Conservation (phyloP, 2,888 invertebrate genomes). For the Drosophila yooni region DNA sequence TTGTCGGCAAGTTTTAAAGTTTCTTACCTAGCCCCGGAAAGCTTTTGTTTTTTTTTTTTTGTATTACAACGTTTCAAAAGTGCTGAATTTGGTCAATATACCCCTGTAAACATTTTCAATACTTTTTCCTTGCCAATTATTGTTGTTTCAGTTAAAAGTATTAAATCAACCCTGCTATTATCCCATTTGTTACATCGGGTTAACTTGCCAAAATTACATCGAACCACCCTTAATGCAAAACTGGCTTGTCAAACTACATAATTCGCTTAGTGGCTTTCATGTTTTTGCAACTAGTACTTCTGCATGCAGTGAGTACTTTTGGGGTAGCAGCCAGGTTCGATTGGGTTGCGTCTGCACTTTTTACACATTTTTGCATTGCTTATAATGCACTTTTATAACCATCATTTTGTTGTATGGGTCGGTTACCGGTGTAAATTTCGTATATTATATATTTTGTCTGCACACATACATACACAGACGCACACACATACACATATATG, state of each 20-base stretch:
- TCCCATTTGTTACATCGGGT: background rate
- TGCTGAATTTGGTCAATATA: background rate
- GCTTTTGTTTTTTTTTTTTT: background rate
- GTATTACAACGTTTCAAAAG: background rate
- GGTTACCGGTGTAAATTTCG: conserved; percentile 8
- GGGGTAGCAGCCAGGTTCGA: conserved; percentile 12
- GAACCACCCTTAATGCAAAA: conserved; percentile 11
- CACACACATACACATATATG: background rate
- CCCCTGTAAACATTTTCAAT: background rate
- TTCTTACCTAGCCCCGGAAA: background rate
- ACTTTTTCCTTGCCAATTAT: background rate
- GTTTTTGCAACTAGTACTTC: conserved; percentile 19
- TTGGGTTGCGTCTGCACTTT: conserved; percentile 21
- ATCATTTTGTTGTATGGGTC: background rate
- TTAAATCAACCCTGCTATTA: background rate
- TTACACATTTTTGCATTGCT: conserved; percentile 7
- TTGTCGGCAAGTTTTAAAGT: background rate
- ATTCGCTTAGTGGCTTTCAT: conserved; percentile 7
- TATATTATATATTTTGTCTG: background rate
- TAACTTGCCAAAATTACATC: conserved; percentile 1
- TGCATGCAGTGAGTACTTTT: conserved; percentile 7
- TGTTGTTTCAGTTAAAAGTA: background rate
- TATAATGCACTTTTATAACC: conserved; percentile 8
- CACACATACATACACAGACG: conserved; percentile 11
- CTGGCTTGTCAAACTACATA: conserved; percentile 2